Evolutionary conservation across 2,113 vertebrate species (phyloP).

Genomic region (Gobiocypris rarus): DNA sequence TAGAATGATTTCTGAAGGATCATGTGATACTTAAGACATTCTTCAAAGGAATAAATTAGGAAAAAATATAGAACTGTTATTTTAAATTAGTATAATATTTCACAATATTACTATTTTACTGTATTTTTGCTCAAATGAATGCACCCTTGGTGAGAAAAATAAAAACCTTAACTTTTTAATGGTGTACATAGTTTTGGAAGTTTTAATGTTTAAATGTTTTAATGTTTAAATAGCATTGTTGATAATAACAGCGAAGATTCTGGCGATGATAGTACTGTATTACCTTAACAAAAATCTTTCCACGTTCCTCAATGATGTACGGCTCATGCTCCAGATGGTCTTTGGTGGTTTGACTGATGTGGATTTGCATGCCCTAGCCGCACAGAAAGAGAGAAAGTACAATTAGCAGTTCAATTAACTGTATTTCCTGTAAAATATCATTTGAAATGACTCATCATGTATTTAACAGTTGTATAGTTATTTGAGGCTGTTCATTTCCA

Average conservation of each 20-base stretch:
- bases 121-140: no score
- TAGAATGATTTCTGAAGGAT: not conserved
- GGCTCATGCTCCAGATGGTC: constrained; percentile 79
- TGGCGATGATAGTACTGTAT: not conserved
- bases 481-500: not conserved
- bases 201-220: not conserved
- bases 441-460: constrained; percentile 60
- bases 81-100: not conserved
- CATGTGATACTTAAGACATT: not conserved
- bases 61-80: no score
- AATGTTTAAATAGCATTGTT: not conserved
- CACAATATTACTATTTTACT: not conserved
- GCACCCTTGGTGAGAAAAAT: not conserved
- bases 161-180: not conserved
- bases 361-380: constrained; percentile 79
- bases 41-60: no score
- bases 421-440: constrained; percentile 8
- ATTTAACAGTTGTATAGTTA: constrained; percentile 13
- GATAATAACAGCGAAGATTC: not conserved
- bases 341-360: constrained; percentile 79
- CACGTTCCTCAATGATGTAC: constrained; percentile 75
- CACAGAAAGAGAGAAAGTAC: constrained; percentile 50
- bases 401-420: constrained; percentile 35
- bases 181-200: not conserved
- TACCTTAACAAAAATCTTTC: constrained; percentile 79